phyloP scores from a whole-genome alignment of 2,888 invertebrate genomes.

The Calliopum simillimum region DNA sequence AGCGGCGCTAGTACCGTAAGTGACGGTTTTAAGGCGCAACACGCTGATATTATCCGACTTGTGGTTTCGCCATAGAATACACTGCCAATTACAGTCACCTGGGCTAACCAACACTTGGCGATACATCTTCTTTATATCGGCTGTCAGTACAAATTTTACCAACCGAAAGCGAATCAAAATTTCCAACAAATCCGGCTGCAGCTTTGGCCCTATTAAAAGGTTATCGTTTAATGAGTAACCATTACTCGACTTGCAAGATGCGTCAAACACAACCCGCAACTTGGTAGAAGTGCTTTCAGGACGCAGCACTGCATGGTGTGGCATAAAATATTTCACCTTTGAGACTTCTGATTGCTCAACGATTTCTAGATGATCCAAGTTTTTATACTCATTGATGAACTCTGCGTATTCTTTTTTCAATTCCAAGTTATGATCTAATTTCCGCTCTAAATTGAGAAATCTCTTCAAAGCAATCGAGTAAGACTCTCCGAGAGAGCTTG shows the following conservation, averaged over 20 bases:
- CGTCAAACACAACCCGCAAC: slow-evolving; percentile 19
- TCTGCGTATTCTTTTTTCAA: too few relatives aligned
- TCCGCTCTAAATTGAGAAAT: too few relatives aligned
- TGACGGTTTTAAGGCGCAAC: slow-evolving; percentile 26
- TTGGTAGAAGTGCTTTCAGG: too few relatives aligned
- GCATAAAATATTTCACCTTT: too few relatives aligned
- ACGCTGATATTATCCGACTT: not conserved
- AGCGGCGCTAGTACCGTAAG: slow-evolving; percentile 20
- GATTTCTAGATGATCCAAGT: too few relatives aligned
- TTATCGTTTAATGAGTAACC: slow-evolving; percentile 17
- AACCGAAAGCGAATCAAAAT: slow-evolving; percentile 31
- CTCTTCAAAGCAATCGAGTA: too few relatives aligned
- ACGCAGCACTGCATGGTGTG: too few relatives aligned
- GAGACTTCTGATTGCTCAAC: too few relatives aligned
- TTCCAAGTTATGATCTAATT: too few relatives aligned
- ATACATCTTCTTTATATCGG: slow-evolving; percentile 33
- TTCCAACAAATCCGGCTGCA: slow-evolving; percentile 19
- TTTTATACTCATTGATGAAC: too few relatives aligned
- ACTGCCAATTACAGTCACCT: slow-evolving; percentile 27
- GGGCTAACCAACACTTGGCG: slow-evolving; percentile 31
- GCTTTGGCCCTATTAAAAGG: slow-evolving; percentile 19
- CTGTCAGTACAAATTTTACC: slow-evolving; percentile 26
- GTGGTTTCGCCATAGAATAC: slow-evolving; percentile 21
- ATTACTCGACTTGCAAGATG: slow-evolving; percentile 15
- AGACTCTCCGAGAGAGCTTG: too few relatives aligned